A percentile compares a stretch with the other conserved stretches of the same genome.
Evolutionary conservation across 1,140 invertebrate genomes (phyloP).

Genomic region (Ctenoplectra terminalis): DNA sequence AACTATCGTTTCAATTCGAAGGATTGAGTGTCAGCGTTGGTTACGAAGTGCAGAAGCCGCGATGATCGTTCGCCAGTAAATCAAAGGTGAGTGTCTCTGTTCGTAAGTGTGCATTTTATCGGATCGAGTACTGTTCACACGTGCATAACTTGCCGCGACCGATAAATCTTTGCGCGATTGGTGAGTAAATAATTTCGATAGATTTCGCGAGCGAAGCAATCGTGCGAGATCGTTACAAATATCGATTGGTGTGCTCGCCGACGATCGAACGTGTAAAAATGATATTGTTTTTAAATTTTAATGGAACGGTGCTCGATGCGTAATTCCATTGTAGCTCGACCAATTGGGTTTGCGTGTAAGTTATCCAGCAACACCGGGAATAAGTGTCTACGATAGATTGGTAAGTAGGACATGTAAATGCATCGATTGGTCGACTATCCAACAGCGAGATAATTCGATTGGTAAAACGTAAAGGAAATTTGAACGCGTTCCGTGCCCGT

Average conservation of each 20-base stretch:
- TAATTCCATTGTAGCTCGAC: background rate
- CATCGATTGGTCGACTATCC: constrained; percentile 49
- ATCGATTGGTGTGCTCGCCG: background rate
- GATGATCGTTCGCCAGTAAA: constrained; percentile 5
- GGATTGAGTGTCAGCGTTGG: background rate
- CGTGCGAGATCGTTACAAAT: background rate
- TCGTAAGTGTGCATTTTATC: constrained; percentile 17
- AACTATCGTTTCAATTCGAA: background rate
- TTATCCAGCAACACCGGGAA: constrained; percentile 4
- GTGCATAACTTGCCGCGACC: constrained; percentile 13
- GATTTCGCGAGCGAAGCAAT: background rate
- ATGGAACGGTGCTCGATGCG: background rate
- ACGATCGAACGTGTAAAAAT: background rate
- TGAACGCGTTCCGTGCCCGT: background rate
- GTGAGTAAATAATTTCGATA: constrained; percentile 24
- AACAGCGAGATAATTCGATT: constrained; percentile 1
- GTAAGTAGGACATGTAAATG: constrained; percentile 54
- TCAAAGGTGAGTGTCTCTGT: constrained; percentile 14
- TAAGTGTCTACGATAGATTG: constrained; percentile 29
- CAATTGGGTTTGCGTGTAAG: background rate
- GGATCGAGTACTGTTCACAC: constrained; percentile 7
- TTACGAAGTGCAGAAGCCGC: constrained; percentile 16
- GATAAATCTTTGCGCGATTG: constrained; percentile 7
- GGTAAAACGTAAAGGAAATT: background rate
- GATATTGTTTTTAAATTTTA: background rate